Evolutionary conservation across 1,140 invertebrate genomes (phyloP).

Genomic region (Panagrolaimus sp.): DNA sequence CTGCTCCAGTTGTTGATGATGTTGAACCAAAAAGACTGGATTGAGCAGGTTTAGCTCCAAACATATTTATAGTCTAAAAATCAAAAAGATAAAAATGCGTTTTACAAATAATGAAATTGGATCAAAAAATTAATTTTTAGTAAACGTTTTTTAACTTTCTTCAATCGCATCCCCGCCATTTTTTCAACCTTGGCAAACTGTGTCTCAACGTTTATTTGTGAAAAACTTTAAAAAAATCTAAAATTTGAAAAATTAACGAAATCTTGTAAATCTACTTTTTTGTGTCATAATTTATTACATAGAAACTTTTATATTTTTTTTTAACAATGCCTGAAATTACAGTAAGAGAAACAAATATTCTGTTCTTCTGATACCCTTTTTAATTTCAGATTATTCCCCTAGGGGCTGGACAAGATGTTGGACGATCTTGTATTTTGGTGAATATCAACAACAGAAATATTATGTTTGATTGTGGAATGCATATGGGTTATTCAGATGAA

Average conservation of each 20-base stretch:
- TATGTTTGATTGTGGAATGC: constrained; percentile 99
- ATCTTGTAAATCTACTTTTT: no score
- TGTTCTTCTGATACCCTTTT: neutral
- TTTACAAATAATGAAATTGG: no score
- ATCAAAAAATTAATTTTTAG: no score
- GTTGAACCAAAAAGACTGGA: neutral
- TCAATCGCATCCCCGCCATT: no score
- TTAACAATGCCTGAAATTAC: neutral
- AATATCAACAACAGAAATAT: constrained; percentile 96
- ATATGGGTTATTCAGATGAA: constrained; percentile 99
- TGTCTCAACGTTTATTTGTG: no score
- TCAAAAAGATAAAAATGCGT: no score
- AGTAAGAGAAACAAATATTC: neutral
- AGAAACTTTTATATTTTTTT: no score
- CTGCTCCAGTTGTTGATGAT: neutral
- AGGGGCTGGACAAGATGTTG: constrained; percentile 73
- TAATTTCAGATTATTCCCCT: constrained; percentile 51
- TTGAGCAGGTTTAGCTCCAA: neutral
- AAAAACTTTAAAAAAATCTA: no score
- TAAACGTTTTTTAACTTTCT: no score
- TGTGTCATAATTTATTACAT: no score
- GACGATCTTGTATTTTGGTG: constrained; percentile 89
- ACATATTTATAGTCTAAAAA: neutral
- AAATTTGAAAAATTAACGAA: no score
- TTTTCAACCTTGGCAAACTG: no score